phyloP scores from a whole-genome alignment of 2,113 vertebrate species.

The Saccopteryx leptura region DNA sequence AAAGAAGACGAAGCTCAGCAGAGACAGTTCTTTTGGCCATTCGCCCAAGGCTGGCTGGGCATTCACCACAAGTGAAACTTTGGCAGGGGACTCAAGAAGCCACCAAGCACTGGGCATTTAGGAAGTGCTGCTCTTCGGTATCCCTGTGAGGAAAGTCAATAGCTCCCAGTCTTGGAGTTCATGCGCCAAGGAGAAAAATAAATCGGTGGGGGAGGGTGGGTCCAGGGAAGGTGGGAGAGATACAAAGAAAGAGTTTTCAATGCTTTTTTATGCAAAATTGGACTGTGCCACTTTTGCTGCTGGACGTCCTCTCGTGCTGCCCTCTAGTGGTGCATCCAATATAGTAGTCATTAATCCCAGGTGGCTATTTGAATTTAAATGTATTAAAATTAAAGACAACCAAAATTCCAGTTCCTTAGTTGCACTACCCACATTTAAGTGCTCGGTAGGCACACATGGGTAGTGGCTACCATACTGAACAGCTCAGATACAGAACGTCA shows the following conservation, averaged over 20 bases:
- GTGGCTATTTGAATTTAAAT: neutral
- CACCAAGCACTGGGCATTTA: neutral
- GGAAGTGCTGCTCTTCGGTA: neutral
- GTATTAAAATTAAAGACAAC: slow-evolving; percentile 36
- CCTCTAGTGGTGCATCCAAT: neutral
- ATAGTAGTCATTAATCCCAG: neutral
- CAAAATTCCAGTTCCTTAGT: neutral
- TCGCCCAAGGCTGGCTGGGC: neutral
- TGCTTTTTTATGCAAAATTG: neutral
- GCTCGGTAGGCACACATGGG: neutral
- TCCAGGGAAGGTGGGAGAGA: neutral
- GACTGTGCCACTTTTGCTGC: neutral
- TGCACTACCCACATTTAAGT: neutral
- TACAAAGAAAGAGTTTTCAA: neutral
- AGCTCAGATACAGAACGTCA: neutral
- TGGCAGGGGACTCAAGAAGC: neutral
- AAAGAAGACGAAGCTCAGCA: neutral
- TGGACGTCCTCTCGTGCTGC: slow-evolving; percentile 10
- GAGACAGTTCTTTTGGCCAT: neutral
- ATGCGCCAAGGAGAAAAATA: neutral
- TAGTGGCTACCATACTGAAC: neutral
- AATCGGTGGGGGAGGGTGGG: no score
- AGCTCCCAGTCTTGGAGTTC: neutral
- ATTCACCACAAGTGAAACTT: neutral
- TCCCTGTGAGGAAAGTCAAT: neutral